A percentile compares a stretch with the other conserved stretches of the same genome.
Evolutionary conservation across 2,113 vertebrate species (phyloP).

Genomic region (Engystomops pustulosus): DNA sequence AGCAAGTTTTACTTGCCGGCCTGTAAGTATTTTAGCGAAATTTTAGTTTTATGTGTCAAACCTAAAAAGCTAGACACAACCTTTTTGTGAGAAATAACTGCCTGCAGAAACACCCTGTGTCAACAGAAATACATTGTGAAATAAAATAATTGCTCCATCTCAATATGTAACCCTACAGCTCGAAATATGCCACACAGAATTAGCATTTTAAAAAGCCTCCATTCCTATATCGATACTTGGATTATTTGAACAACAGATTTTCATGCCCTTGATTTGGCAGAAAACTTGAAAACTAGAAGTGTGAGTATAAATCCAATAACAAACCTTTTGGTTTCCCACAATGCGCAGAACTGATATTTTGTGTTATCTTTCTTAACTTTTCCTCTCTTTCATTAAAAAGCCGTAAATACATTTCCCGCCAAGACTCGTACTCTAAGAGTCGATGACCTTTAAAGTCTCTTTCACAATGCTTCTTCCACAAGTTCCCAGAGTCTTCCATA

Average conservation of each 20-base stretch:
- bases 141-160: background rate
- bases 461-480: slow-evolving; percentile 86
- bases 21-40: slow-evolving; percentile 63
- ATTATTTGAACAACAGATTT: background rate
- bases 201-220: background rate
- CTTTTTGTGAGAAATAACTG: background rate
- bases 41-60: background rate
- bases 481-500: slow-evolving; percentile 76
- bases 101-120: background rate
- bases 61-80: background rate
- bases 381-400: slow-evolving; percentile 80
- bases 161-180: no score
- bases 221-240: background rate
- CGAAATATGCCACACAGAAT: background rate
- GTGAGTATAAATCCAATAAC: no score
- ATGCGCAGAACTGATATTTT: slow-evolving; percentile 81
- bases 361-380: slow-evolving; percentile 80
- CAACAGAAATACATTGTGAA: background rate
- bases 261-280: background rate
- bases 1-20: slow-evolving; percentile 85
- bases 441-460: slow-evolving; percentile 79
- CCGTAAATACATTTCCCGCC: slow-evolving; percentile 85
- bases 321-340: slow-evolving; percentile 84
- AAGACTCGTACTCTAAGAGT: slow-evolving; percentile 81
- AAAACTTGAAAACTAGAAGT: no score